Conservation (phyloP, 1,140 invertebrate species). For the Heliconius melpomene region DNA sequence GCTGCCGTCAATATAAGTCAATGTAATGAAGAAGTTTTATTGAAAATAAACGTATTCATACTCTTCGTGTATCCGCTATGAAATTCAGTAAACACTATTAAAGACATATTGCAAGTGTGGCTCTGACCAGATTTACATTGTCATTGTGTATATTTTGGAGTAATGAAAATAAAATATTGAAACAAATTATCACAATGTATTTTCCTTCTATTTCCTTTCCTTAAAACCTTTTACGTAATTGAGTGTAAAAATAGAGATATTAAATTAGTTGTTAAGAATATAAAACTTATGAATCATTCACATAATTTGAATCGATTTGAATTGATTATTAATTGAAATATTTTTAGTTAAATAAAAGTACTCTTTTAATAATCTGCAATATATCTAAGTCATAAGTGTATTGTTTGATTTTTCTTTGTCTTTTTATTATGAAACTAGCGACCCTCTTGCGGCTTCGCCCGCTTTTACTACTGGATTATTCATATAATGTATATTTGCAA, state of each 20-base stretch:
- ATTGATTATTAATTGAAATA: too few relatives aligned
- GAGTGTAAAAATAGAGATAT: neutral
- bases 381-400: too few relatives aligned
- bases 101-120: conserved; percentile 75
- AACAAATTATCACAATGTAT: conserved; percentile 62
- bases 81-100: conserved; percentile 69
- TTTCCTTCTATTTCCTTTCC: neutral
- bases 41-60: conserved; percentile 57
- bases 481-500: too few relatives aligned
- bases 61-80: conserved; percentile 76
- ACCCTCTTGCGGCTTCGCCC: too few relatives aligned
- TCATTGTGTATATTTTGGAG: conserved; percentile 80
- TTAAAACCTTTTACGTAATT: neutral
- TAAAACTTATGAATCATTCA: too few relatives aligned
- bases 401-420: too few relatives aligned
- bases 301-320: too few relatives aligned
- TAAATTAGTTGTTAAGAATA: too few relatives aligned
- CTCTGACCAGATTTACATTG: conserved; percentile 73
- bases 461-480: too few relatives aligned
- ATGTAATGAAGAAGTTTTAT: conserved; percentile 28
- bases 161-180: conserved; percentile 80
- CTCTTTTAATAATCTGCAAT: too few relatives aligned
- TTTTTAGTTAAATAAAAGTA: too few relatives aligned
- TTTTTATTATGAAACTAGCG: too few relatives aligned
- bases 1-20: conserved; percentile 5